phyloP scores from a whole-genome alignment of 2,888 invertebrate species.

The Drosophila eohydei region DNA sequence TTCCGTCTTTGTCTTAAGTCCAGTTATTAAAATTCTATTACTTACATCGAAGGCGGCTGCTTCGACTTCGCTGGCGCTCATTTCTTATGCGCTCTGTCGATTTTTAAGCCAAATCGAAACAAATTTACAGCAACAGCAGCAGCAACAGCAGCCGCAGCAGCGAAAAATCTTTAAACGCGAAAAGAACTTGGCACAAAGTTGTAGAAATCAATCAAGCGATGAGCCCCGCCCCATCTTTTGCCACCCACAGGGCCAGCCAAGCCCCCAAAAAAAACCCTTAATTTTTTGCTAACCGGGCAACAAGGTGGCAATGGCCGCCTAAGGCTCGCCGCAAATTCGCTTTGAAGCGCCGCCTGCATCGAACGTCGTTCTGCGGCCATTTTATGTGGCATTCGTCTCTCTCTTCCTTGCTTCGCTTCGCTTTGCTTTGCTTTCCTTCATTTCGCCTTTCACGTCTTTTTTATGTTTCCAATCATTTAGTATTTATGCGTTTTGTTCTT shows the following conservation, averaged over 20 bases:
- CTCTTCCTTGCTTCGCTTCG: conserved; percentile 1
- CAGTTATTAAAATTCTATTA: conserved; percentile 74
- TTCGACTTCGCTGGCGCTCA: conserved; percentile 15
- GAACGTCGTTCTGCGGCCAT: conserved; percentile 44
- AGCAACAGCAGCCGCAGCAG: not conserved
- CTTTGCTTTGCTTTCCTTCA: not conserved
- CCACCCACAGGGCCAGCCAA: not conserved
- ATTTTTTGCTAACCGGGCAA: conserved; percentile 10
- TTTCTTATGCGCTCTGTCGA: conserved; percentile 25
- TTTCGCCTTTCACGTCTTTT: conserved; percentile 24
- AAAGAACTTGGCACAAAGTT: conserved; percentile 61
- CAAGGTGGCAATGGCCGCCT: conserved; percentile 53
- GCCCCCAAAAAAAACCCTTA: not conserved
- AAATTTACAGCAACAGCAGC: conserved; percentile 30
- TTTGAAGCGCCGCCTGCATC: conserved; percentile 46
- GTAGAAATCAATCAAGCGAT: conserved; percentile 71
- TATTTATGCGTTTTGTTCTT: conserved; percentile 73
- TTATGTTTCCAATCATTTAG: conserved; percentile 74
- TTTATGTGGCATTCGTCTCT: conserved; percentile 35
- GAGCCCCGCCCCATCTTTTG: conserved; percentile 11
- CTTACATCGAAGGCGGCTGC: conserved; percentile 30
- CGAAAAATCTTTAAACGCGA: conserved; percentile 32
- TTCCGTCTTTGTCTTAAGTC: conserved; percentile 20
- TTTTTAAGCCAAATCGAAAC: conserved; percentile 40
- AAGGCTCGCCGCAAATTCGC: conserved; percentile 46